phyloP scores from a whole-genome alignment of 2,888 invertebrate genomes.

The Gymnocheta viridis region DNA sequence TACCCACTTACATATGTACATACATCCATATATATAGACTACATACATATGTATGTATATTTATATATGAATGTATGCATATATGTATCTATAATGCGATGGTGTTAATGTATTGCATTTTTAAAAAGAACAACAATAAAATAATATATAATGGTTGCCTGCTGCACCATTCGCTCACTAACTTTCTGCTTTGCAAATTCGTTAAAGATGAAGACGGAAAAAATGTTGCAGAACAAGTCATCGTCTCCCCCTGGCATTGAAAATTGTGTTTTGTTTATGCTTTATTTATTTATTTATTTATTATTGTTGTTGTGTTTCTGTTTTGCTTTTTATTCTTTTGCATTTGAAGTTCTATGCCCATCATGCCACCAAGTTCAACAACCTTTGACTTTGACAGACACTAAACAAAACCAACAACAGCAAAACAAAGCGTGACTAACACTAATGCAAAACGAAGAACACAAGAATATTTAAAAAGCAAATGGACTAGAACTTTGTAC shows the following conservation, averaged over 20 bases:
- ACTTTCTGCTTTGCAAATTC: background rate
- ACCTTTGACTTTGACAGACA: slow-evolving; percentile 77
- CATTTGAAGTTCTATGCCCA: slow-evolving; percentile 74
- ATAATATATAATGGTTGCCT: slow-evolving; percentile 6
- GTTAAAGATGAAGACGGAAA: slow-evolving; percentile 36
- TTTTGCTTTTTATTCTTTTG: slow-evolving; percentile 65
- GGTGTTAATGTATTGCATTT: background rate
- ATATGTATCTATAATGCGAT: background rate
- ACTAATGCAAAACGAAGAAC: slow-evolving; percentile 41
- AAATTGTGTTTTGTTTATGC: slow-evolving; percentile 68
- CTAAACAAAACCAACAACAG: slow-evolving; percentile 41
- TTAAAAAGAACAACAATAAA: slow-evolving; percentile 20
- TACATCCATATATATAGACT: background rate
- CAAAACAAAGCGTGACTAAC: slow-evolving; percentile 47
- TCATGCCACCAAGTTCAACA: slow-evolving; percentile 75
- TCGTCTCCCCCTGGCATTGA: slow-evolving; percentile 78
- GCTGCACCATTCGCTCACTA: background rate
- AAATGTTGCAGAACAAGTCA: slow-evolving; percentile 66
- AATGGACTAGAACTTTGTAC: slow-evolving; percentile 35
- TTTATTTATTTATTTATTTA: slow-evolving; percentile 20
- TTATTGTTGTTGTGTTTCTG: slow-evolving; percentile 21
- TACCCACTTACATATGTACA: background rate
- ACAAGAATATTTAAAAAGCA: slow-evolving; percentile 9
- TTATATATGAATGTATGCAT: too few relatives aligned
- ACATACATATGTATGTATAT: too few relatives aligned